Percentiles rank a stretch among this genome's conserved stretches.
phyloP scores from a whole-genome alignment of 2,888 invertebrate species.

The Rutpela maculata region DNA sequence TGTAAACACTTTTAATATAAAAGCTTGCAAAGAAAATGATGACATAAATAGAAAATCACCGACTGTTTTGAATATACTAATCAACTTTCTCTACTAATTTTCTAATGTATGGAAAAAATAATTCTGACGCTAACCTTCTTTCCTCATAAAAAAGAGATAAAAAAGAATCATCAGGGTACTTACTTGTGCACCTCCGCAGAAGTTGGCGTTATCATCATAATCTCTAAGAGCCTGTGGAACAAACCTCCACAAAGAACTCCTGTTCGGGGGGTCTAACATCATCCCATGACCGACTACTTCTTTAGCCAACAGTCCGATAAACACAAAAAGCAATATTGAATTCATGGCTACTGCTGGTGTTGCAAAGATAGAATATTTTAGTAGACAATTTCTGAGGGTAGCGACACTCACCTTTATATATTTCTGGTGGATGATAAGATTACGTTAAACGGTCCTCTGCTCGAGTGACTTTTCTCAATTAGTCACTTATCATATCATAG shows the following conservation, averaged over 20 bases:
- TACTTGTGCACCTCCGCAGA: slow-evolving; percentile 76
- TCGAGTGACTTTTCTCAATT: slow-evolving; percentile 23
- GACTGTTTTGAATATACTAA: no score
- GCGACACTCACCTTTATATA: slow-evolving; percentile 21
- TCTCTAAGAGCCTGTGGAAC: slow-evolving; percentile 73
- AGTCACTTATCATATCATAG: slow-evolving; percentile 19
- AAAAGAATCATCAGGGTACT: slow-evolving; percentile 49
- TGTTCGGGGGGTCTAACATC: slow-evolving; percentile 75
- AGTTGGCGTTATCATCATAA: slow-evolving; percentile 75
- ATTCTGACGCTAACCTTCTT: not conserved
- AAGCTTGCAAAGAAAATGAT: no score
- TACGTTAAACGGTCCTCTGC: slow-evolving; percentile 1
- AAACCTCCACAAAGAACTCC: slow-evolving; percentile 76
- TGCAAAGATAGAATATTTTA: not conserved
- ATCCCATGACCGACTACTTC: slow-evolving; percentile 73
- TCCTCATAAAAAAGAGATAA: not conserved
- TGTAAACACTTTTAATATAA: no score
- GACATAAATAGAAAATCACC: no score
- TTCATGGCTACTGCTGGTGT: slow-evolving; percentile 28
- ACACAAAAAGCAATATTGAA: slow-evolving; percentile 21
- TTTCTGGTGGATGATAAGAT: slow-evolving; percentile 22
- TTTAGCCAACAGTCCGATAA: slow-evolving; percentile 28
- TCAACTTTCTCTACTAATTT: no score
- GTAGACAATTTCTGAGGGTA: not conserved
- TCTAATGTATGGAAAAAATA: no score